A percentile compares a stretch with the other conserved stretches of the same genome.
phyloP scores from a whole-genome alignment of 2,888 invertebrate genomes.

The Drosophila mulleri region DNA sequence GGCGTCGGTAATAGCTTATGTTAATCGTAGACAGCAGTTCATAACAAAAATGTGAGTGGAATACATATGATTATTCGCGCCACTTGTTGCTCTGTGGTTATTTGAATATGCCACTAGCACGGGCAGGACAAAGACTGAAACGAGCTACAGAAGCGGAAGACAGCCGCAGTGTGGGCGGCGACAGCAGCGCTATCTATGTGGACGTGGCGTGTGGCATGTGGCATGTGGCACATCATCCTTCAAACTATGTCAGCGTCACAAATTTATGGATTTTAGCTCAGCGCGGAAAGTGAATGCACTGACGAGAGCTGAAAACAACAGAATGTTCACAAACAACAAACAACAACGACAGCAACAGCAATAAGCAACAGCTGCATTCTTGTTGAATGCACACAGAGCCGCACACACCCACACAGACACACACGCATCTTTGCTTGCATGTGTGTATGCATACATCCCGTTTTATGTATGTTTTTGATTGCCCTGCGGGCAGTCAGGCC shows the following conservation, averaged over 20 bases:
- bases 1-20: conserved; percentile 54
- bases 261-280: conserved; percentile 62
- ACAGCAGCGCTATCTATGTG: conserved; percentile 4
- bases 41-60: conserved; percentile 32
- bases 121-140: conserved; percentile 28
- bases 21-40: conserved; percentile 33
- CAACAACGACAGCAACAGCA: conserved; percentile 18
- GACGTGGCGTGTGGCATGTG: conserved; percentile 12
- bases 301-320: conserved; percentile 7
- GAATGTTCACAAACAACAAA: conserved; percentile 25
- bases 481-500: conserved; percentile 2
- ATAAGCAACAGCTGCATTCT: conserved; percentile 19
- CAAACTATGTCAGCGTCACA: conserved; percentile 55
- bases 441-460: neutral
- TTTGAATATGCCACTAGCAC: conserved; percentile 31
- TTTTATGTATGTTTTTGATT: conserved; percentile 21
- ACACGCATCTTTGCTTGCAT: neutral
- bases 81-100: conserved; percentile 60
- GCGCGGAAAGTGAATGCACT: conserved; percentile 29
- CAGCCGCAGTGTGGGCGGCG: conserved; percentile 29
- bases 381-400: conserved; percentile 7
- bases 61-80: neutral
- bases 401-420: neutral
- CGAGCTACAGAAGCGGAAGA: conserved; percentile 35
- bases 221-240: conserved; percentile 52